Conservation (phyloP, 2,888 invertebrate species). For the Agrochola lota region DNA sequence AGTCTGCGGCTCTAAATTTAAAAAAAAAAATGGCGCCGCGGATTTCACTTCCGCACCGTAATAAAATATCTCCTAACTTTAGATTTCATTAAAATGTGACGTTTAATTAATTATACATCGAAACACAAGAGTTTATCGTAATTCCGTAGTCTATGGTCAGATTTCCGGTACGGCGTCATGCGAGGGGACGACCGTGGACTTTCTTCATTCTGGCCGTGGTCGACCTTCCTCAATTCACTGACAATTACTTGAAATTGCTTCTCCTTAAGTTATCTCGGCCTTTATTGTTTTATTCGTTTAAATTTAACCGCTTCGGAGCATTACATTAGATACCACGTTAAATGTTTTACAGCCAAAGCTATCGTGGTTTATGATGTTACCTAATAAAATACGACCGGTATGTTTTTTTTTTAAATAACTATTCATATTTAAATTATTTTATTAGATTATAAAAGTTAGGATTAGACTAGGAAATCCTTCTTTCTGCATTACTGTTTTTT, state of each 20-base stretch:
- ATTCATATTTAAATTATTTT: conserved; percentile 5
- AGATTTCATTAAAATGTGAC: conserved; percentile 8
- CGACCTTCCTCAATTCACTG: conserved; percentile 73
- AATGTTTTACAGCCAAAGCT: conserved; percentile 27
- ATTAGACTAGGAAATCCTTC: not conserved
- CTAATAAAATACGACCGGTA: not conserved
- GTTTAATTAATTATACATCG: conserved; percentile 17
- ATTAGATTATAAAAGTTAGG: not conserved
- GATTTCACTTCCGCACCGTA: conserved; percentile 16
- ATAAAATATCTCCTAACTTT: conserved; percentile 11
- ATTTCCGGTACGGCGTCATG: conserved; percentile 65
- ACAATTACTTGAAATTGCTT: conserved; percentile 67
- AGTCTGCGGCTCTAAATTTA: not conserved
- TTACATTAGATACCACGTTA: conserved; percentile 26
- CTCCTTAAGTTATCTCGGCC: conserved; percentile 42
- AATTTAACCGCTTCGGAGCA: conserved; percentile 22
- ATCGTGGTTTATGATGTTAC: conserved; percentile 31
- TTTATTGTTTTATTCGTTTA: conserved; percentile 48
- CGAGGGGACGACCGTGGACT: conserved; percentile 72
- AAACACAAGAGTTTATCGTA: conserved; percentile 16
- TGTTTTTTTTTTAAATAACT: not conserved
- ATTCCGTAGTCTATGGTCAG: conserved; percentile 31
- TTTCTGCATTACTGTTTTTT: not conserved
- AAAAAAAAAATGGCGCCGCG: too few relatives aligned
- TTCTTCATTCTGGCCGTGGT: conserved; percentile 63